Conservation (phyloP, 92 coral and sea anemone species). For the Ricordea florida region DNA sequence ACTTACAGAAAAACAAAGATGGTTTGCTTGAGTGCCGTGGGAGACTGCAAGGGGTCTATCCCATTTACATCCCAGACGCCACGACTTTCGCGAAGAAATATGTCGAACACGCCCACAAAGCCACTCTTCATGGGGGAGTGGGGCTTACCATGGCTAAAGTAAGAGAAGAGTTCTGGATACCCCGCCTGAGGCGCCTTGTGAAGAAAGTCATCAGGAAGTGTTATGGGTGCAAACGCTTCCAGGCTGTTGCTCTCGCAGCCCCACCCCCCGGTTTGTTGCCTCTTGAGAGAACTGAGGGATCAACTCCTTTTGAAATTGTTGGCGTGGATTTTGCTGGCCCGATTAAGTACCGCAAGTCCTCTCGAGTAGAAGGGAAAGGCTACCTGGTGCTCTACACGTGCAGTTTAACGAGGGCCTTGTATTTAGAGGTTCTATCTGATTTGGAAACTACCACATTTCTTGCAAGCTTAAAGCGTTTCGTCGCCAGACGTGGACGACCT, state of each 20-base stretch:
- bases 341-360: constrained; percentile 15
- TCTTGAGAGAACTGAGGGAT: neutral
- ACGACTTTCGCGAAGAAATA: constrained; percentile 12
- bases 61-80: constrained; percentile 47
- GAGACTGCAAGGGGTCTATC: constrained; percentile 48
- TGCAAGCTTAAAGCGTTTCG: constrained; percentile 3
- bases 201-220: constrained; percentile 7
- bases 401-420: constrained; percentile 33
- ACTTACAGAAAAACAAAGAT: constrained; percentile 45
- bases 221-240: constrained; percentile 7
- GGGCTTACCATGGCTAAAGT: constrained; percentile 24
- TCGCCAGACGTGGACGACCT: constrained; percentile 26
- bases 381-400: constrained; percentile 17
- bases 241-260: constrained; percentile 7
- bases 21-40: constrained; percentile 56
- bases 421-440: constrained; percentile 14
- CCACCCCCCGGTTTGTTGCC: constrained; percentile 25
- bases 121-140: constrained; percentile 28
- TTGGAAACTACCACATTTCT: constrained; percentile 7
- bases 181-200: constrained; percentile 5
- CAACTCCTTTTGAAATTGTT: neutral
- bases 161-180: constrained; percentile 18
- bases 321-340: constrained; percentile 8
- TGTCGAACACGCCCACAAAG: constrained; percentile 22
- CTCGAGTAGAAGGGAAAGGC: constrained; percentile 24